A percentile compares a stretch with the other conserved stretches of the same genome.
phyloP scores from a whole-genome alignment of 2,888 invertebrate species.

The Ophion costatus region DNA sequence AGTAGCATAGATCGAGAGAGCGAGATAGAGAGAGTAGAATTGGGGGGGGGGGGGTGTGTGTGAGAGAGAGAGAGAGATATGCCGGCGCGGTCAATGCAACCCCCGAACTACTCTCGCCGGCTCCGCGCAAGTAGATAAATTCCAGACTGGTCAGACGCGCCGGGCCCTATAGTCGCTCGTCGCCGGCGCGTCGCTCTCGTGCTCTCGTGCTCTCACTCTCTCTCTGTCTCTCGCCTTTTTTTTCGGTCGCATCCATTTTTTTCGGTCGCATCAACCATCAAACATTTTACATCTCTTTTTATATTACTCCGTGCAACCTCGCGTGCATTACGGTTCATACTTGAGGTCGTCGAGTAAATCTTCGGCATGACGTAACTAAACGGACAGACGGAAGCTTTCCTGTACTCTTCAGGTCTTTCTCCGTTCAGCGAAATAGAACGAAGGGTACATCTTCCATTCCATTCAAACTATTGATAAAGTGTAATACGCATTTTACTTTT shows the following conservation, averaged over 20 bases:
- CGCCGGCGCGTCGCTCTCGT: conserved; percentile 61
- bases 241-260: conserved; percentile 31
- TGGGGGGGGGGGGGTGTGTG: not conserved
- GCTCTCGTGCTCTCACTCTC: conserved; percentile 11
- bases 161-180: conserved; percentile 55
- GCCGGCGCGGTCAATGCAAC: conserved; percentile 62
- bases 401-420: too few relatives aligned
- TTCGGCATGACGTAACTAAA: too few relatives aligned
- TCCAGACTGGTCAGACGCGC: conserved; percentile 75
- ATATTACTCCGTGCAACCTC: not conserved
- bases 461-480: too few relatives aligned
- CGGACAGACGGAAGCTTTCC: too few relatives aligned
- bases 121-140: conserved; percentile 76
- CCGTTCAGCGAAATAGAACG: too few relatives aligned
- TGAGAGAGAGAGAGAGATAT: conserved; percentile 1
- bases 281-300: conserved; percentile 12
- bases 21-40: conserved; percentile 19
- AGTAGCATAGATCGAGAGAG: conserved; percentile 4
- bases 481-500: too few relatives aligned
- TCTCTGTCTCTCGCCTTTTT: too few relatives aligned
- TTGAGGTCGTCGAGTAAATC: not conserved
- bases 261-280: not conserved
- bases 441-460: too few relatives aligned
- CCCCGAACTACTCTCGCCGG: conserved; percentile 54
- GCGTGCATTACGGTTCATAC: conserved; percentile 23